Evolutionary conservation across 2,888 invertebrate genomes (phyloP).

Genomic region (Drosophila lacicola): DNA sequence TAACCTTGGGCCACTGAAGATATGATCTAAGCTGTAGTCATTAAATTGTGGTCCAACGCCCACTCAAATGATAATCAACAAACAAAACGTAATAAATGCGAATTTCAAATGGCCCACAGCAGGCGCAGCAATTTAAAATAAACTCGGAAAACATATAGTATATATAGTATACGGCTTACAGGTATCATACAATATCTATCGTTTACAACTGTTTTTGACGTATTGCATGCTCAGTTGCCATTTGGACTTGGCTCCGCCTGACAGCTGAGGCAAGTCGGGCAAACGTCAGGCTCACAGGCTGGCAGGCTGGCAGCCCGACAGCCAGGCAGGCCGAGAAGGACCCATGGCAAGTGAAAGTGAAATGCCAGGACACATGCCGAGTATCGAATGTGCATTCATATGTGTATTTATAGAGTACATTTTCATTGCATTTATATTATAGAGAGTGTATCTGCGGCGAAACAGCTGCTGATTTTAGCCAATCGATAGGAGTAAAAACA

Average conservation of each 20-base stretch:
- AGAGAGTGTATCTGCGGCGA: conserved; percentile 42
- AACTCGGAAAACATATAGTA: background rate
- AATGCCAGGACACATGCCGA: conserved; percentile 43
- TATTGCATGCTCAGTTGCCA: conserved; percentile 80
- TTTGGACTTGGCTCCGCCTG: conserved; percentile 67
- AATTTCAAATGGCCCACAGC: background rate
- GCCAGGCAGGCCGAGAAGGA: conserved; percentile 9
- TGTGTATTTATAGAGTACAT: conserved; percentile 8
- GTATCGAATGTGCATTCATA: conserved; percentile 19
- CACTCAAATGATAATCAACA: conserved; percentile 27
- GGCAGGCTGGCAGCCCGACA: background rate
- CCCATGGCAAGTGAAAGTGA: conserved; percentile 62
- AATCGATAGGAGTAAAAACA: conserved; percentile 65
- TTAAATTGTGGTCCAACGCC: conserved; percentile 41
- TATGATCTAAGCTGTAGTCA: conserved; percentile 37
- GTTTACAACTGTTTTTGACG: conserved; percentile 66
- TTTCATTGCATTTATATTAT: conserved; percentile 11
- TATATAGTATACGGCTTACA: conserved; percentile 12
- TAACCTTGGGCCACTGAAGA: conserved; percentile 14
- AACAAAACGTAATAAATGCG: conserved; percentile 38
- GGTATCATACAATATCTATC: conserved; percentile 48
- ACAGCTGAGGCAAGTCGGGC: conserved; percentile 53
- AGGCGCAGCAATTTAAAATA: conserved; percentile 18
- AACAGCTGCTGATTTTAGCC: conserved; percentile 73
- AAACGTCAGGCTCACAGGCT: conserved; percentile 15